Conservation (phyloP, 2,797 vertebrate species). For the Enteromius anoplus region DNA sequence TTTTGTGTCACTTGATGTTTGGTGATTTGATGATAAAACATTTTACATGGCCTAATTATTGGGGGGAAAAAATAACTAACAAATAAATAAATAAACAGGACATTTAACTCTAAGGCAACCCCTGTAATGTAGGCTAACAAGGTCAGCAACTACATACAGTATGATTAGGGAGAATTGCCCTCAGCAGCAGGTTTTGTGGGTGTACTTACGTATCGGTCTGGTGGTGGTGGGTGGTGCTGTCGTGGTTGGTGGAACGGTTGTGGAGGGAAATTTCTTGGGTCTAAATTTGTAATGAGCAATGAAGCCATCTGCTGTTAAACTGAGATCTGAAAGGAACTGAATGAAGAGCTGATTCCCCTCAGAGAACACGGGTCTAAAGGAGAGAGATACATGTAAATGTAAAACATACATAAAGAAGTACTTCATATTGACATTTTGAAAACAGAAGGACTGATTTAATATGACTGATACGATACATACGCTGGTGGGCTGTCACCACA, state of each 20-base stretch:
- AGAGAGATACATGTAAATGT: slow-evolving; percentile 50
- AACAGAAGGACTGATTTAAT: neutral
- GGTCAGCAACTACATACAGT: neutral
- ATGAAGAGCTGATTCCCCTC: slow-evolving; percentile 92
- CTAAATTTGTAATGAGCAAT: slow-evolving; percentile 97
- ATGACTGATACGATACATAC: slow-evolving; percentile 76
- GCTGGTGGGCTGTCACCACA: slow-evolving; percentile 95
- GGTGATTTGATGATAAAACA: neutral
- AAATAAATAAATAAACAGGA: neutral
- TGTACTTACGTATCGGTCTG: slow-evolving; percentile 82
- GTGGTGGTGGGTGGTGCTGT: slow-evolving; percentile 77
- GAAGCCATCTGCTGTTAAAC: slow-evolving; percentile 96
- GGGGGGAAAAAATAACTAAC: no score
- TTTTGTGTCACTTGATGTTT: neutral
- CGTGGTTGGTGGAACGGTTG: slow-evolving; percentile 78
- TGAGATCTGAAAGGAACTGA: slow-evolving; percentile 98
- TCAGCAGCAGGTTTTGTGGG: neutral
- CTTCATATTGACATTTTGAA: neutral
- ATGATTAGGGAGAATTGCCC: neutral
- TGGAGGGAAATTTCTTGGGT: slow-evolving; percentile 86
- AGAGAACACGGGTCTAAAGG: slow-evolving; percentile 89
- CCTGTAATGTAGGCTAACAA: neutral
- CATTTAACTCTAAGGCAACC: neutral
- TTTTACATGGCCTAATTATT: neutral
- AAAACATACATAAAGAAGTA: neutral